Percentiles rank a stretch among this genome's conserved stretches.
phyloP scores from a whole-genome alignment of 2,888 invertebrate species.

The Polymixis flavicincta region DNA sequence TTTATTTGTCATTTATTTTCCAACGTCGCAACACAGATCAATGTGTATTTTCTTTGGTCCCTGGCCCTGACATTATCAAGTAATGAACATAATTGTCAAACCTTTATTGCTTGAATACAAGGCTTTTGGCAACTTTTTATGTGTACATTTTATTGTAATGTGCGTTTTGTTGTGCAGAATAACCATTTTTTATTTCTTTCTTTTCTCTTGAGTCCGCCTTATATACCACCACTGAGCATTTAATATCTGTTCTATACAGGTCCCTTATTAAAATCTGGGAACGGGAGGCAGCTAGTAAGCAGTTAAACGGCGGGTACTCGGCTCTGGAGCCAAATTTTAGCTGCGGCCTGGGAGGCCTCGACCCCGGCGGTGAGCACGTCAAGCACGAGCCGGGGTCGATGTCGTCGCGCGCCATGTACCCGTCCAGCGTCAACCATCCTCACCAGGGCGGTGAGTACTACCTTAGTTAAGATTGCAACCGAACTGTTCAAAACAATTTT shows the following conservation, averaged over 20 bases:
- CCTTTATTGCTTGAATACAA: too few species aligned
- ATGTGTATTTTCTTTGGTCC: too few species aligned
- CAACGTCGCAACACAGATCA: too few species aligned
- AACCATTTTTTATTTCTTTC: too few species aligned
- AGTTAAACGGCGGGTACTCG: conserved; percentile 89
- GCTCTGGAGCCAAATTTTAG: conserved; percentile 91
- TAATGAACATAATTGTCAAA: too few species aligned
- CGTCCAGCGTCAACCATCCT: conserved; percentile 81
- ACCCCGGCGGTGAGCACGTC: conserved; percentile 91
- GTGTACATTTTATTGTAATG: too few species aligned
- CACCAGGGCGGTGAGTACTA: conserved; percentile 81
- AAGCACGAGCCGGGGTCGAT: conserved; percentile 85
- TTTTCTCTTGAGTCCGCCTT: neutral
- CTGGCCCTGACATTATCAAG: too few species aligned
- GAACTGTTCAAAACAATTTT: neutral
- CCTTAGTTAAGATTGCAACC: neutral
- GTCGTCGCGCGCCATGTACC: conserved; percentile 82
- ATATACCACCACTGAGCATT: neutral
- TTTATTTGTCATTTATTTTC: too few species aligned
- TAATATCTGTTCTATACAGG: conserved; percentile 65
- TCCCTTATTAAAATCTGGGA: conserved; percentile 97
- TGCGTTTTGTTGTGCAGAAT: too few species aligned
- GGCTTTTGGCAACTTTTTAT: too few species aligned
- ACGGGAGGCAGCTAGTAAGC: conserved; percentile 91
- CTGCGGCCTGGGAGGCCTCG: conserved; percentile 92